Base-by-base conservation (phyloP, 2,797 vertebrate genomes). In the Gallinago stenura region DNA sequence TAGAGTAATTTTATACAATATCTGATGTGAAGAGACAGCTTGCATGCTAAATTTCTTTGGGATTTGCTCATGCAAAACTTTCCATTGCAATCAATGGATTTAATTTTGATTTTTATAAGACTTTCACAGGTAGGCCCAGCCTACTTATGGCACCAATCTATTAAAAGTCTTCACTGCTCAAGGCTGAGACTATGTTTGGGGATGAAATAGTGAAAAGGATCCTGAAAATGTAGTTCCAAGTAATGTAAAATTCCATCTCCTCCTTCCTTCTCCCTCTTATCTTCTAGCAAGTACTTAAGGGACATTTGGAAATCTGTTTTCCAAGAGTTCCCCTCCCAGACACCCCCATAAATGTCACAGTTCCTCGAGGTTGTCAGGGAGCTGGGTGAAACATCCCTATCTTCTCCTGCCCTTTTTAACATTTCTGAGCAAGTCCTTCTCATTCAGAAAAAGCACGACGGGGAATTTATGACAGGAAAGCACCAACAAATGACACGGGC, bases 181-280 rank as follows among this genome's bases (percentile, higher is more conserved):
- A 70, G 45, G 37, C 70, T 25, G 37, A 37, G 4, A 24, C 5
- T 56, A 2, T 25, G 4, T 68, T 80, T 73, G 46, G 28, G 18
- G 18, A 61, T 13, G 46, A 93, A 95, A 80, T 33, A 79, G n/a
- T 72, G 43, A 71, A 80, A 92, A 90, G 8, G 22, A 73, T 50
- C 6, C 41, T 71, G 31, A 87, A 88, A 83, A 62, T 56, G 22
- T 25, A 68, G 43, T 80, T 92, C 50, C 21, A 54, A 84, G 30
- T 53, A 71, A 48, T 20, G 48, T 53, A 80, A 70, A 83, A 57
- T 61, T 92, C 26, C 9, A 28, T 62, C 5, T 82, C 20, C 18
- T 87, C 87, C 43, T 85, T 57, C 17, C 18, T 37, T 43, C 45
- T 95, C 61, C 30, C 30, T 89, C 35, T 83, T 85, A n/a, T 16